A percentile compares a stretch with the other conserved stretches of the same genome.
Evolutionary conservation across 2,888 invertebrate genomes (phyloP).

Genomic region (Lasioglossum vierecki): DNA sequence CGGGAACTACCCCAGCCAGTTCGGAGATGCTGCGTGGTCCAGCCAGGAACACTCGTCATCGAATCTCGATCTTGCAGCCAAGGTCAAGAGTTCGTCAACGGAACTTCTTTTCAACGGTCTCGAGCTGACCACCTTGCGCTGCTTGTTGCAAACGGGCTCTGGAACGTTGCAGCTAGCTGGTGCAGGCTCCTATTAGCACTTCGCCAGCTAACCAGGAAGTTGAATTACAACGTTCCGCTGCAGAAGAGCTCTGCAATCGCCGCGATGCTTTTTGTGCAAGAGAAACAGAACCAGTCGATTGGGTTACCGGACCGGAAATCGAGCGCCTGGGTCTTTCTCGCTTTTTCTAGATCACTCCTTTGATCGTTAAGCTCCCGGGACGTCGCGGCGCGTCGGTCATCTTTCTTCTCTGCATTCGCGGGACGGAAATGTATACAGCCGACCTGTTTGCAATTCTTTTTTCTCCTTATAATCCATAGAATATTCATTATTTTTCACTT

Average conservation of each 20-base stretch:
- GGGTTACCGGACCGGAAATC: slow-evolving; percentile 1
- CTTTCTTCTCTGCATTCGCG: background rate
- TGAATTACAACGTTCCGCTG: slow-evolving; percentile 8
- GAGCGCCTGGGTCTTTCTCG: background rate
- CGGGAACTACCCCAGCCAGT: slow-evolving; percentile 76
- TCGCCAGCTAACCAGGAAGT: slow-evolving; percentile 5
- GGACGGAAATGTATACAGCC: background rate
- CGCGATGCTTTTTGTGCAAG: background rate
- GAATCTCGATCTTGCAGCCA: slow-evolving; percentile 72
- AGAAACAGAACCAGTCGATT: slow-evolving; percentile 1
- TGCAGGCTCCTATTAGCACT: slow-evolving; percentile 9
- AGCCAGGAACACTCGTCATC: slow-evolving; percentile 52
- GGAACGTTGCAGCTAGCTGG: background rate
- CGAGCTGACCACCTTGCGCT: background rate
- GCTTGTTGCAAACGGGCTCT: background rate
- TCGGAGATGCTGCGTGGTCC: slow-evolving; percentile 78
- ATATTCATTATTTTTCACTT: background rate
- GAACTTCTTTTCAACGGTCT: slow-evolving; percentile 67
- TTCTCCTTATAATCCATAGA: background rate
- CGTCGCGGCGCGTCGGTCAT: background rate
- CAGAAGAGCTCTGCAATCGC: background rate
- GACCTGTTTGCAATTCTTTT: background rate
- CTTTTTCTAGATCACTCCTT: background rate
- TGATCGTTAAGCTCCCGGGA: background rate
- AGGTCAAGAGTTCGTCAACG: slow-evolving; percentile 71